Base-by-base conservation (phyloP, 1,140 invertebrate genomes). In the Drosophila bocqueti region DNA sequence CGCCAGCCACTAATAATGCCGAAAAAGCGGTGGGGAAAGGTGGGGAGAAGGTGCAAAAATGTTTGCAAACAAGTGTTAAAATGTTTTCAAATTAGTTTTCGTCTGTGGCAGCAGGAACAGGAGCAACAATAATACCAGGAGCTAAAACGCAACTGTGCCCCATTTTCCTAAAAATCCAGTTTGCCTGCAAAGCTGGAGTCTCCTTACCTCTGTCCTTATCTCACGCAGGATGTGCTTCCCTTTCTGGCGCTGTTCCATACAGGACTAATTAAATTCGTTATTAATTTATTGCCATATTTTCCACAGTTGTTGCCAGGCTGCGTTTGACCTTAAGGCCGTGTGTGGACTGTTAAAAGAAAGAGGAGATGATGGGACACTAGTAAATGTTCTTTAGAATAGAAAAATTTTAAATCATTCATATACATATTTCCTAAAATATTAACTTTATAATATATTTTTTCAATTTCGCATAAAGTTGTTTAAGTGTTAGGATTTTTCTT, bases 11-110 rank as follows among this genome's bases (percentile, higher is more conserved):
- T 79, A 81, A 73, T 65, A 77, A 81, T 66, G 66, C 40, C 55
- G 18, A 62, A 60, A 38, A 50, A 24, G 34, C 6, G 38, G 29
- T 34, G 31, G 67, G 4, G 16, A 21, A 36, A 43, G 50, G 7
- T 24, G 62, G 10, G 43, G 29, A 57, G 36, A 49, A 21, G 54
- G 71, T 61, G 31, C 61, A 63, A 47, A 54, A 83, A 85, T n/a
- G n/a, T 85, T 63, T 57, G 42, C 77, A 68, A 90, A 89, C 85
- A 90, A 85, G 85, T 90, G 85, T 85, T 90, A 85, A 90, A 89
- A 90, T 90, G 79, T 85, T 90, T 90, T 74, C 71, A 90, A 90
- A 90, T 90, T 89, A 89, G 85, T 89, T 89, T 89, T 90, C 34
- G 61, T 68, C 57, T 63, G 64, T 69, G 79, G 45, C 54, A 78